phyloP scores from a whole-genome alignment of 2,113 vertebrate genomes.

The Rhinogobius similis region DNA sequence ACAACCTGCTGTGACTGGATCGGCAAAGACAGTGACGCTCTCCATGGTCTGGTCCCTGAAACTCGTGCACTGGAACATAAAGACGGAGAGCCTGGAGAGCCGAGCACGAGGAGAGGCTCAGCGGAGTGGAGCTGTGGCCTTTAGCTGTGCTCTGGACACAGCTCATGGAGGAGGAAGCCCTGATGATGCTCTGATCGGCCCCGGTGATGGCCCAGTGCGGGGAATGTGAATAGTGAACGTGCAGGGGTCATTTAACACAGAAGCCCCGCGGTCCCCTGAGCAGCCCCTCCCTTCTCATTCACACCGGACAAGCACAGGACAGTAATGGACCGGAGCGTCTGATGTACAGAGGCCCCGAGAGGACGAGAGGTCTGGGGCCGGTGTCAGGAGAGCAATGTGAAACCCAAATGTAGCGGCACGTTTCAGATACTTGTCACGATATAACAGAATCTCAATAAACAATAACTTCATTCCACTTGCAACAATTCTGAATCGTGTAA shows the following conservation, averaged over 20 bases:
- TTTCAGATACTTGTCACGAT: too few species aligned
- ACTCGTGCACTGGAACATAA: too few species aligned
- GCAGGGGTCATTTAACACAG: constrained; percentile 88
- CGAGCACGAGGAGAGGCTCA: too few species aligned
- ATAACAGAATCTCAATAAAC: too few species aligned
- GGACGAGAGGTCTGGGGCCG: constrained; percentile 66
- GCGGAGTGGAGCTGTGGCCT: constrained; percentile 84
- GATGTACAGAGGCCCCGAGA: constrained; percentile 78
- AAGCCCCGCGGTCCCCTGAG: constrained; percentile 82
- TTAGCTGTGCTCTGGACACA: constrained; percentile 90
- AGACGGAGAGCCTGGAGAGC: too few species aligned
- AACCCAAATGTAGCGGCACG: not conserved
- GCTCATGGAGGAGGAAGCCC: constrained; percentile 86
- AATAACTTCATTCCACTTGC: too few species aligned
- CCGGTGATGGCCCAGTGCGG: not conserved
- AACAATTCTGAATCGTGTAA: too few species aligned
- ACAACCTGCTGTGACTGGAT: too few species aligned
- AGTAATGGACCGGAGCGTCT: constrained; percentile 83
- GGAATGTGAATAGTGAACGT: constrained; percentile 14
- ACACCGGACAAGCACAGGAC: constrained; percentile 81
- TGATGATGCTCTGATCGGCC: constrained; percentile 81
- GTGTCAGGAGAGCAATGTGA: constrained; percentile 79
- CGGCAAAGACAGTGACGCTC: too few species aligned
- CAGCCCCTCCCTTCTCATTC: constrained; percentile 86
- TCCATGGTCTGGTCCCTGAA: too few species aligned